Evolutionary conservation across 2,888 invertebrate genomes (phyloP).

Genomic region (Drosophila koepferae): DNA sequence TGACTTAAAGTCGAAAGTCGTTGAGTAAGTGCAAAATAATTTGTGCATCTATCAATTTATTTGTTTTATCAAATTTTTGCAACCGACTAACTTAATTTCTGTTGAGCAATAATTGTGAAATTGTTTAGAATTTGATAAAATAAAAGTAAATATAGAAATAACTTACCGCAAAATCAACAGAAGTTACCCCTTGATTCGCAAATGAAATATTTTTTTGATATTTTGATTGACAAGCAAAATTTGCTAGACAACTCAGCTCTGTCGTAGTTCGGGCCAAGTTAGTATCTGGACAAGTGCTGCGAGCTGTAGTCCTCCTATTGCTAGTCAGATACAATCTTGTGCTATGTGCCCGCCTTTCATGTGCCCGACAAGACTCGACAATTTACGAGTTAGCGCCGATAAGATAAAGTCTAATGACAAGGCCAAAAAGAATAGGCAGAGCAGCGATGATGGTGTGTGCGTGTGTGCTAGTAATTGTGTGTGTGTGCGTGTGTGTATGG

Average conservation of each 20-base stretch:
- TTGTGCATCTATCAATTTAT: not conserved
- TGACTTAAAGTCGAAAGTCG: too few species aligned
- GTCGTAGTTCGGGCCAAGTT: not conserved
- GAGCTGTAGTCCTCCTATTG: conserved; percentile 10
- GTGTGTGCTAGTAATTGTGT: not conserved
- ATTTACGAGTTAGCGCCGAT: conserved; percentile 43
- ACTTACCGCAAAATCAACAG: not conserved
- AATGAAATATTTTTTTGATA: conserved; percentile 1
- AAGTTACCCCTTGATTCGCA: not conserved
- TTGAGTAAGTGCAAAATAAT: not conserved
- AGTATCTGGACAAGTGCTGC: not conserved
- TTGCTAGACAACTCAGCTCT: not conserved
- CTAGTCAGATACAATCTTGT: conserved; percentile 45
- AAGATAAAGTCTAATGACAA: conserved; percentile 42
- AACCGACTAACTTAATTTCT: not conserved
- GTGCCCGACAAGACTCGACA: conserved; percentile 39
- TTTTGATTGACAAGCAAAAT: conserved; percentile 25
- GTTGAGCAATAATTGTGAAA: conserved; percentile 6
- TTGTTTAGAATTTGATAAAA: not conserved
- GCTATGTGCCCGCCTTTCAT: conserved; percentile 30
- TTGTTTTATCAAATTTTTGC: not conserved
- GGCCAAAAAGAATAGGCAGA: conserved; percentile 14
- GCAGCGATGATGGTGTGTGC: not conserved
- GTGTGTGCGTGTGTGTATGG: not conserved
- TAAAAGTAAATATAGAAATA: not conserved